Evolutionary conservation across 1,140 invertebrate genomes (phyloP).

Genomic region (Meloidogyne chitwoodi): DNA sequence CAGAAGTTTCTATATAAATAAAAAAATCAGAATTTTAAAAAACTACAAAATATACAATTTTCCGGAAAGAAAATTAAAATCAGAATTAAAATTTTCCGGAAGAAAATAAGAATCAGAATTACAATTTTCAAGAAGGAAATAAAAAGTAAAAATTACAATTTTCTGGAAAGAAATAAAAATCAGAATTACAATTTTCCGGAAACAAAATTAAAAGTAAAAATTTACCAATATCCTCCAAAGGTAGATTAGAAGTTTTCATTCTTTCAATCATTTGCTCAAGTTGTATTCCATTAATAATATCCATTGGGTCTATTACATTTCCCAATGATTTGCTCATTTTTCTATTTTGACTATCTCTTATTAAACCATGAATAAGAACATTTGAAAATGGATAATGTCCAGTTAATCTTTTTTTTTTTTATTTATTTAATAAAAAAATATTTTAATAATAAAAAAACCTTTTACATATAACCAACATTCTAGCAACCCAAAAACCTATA

Average conservation of each 20-base stretch:
- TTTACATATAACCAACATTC: slow-evolving; percentile 94
- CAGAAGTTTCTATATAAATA: slow-evolving; percentile 31
- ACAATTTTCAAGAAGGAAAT: background rate
- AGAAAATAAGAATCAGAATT: background rate
- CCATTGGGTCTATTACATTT: slow-evolving; percentile 92
- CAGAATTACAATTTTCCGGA: background rate
- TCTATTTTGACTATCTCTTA: slow-evolving; percentile 89
- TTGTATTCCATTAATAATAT: slow-evolving; percentile 84
- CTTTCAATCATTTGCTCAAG: slow-evolving; percentile 67
- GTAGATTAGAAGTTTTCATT: slow-evolving; percentile 38
- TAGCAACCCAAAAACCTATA: slow-evolving; percentile 91
- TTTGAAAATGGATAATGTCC: slow-evolving; percentile 41
- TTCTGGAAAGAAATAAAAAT: background rate
- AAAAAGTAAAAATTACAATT: background rate
- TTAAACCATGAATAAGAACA: slow-evolving; percentile 91
- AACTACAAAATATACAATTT: slow-evolving; percentile 10
- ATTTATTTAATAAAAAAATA: slow-evolving; percentile 18
- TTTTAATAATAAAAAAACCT: slow-evolving; percentile 64
- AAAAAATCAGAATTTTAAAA: slow-evolving; percentile 2
- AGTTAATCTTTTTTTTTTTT: slow-evolving; percentile 23
- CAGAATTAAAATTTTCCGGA: slow-evolving; percentile 1
- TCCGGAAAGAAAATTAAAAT: background rate
- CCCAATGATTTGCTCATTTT: slow-evolving; percentile 99
- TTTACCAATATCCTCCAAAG: slow-evolving; percentile 42
- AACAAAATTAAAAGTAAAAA: background rate